Percentiles rank a stretch among this genome's conserved stretches.
Evolutionary conservation across 2,888 invertebrate genomes (phyloP).

Genomic region (Strigamia transsilvanica): DNA sequence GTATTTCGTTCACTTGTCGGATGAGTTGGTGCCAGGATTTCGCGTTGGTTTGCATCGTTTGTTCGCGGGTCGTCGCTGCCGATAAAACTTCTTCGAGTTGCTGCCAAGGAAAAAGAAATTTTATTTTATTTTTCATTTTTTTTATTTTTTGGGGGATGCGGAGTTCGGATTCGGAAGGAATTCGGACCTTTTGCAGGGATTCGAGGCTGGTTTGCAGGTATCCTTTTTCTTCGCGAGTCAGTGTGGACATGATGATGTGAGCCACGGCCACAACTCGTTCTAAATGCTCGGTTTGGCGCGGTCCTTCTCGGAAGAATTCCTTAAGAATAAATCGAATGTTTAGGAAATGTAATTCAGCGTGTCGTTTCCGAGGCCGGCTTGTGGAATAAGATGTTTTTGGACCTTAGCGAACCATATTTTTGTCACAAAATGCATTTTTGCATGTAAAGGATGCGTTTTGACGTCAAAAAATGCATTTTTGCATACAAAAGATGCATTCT

Average conservation of each 20-base stretch:
- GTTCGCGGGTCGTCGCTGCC: not conserved
- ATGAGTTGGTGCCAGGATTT: slow-evolving; percentile 18
- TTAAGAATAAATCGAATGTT: slow-evolving; percentile 48
- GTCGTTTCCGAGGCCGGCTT: too few species aligned
- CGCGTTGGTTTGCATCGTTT: slow-evolving; percentile 48
- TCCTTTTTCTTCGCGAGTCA: slow-evolving; percentile 56
- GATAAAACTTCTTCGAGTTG: slow-evolving; percentile 41
- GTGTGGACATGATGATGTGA: slow-evolving; percentile 52
- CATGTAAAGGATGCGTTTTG: too few species aligned
- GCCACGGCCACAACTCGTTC: slow-evolving; percentile 62
- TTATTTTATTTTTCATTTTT: too few species aligned
- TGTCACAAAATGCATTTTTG: too few species aligned
- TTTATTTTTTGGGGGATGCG: too few species aligned
- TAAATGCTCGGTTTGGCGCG: slow-evolving; percentile 62
- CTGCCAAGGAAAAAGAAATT: not conserved
- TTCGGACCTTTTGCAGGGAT: slow-evolving; percentile 75
- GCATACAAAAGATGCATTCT: too few species aligned
- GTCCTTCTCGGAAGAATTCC: slow-evolving; percentile 5
- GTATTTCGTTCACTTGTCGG: not conserved
- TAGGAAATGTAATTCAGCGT: too few species aligned
- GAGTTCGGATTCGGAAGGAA: too few species aligned
- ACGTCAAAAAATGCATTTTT: too few species aligned
- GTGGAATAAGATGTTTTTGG: too few species aligned
- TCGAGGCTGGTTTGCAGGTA: slow-evolving; percentile 66
- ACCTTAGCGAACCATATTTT: too few species aligned